Percentiles rank a stretch among this genome's conserved stretches.
Evolutionary conservation across 2,888 invertebrate genomes (phyloP).

Genomic region (Oxystoma pomonae): DNA sequence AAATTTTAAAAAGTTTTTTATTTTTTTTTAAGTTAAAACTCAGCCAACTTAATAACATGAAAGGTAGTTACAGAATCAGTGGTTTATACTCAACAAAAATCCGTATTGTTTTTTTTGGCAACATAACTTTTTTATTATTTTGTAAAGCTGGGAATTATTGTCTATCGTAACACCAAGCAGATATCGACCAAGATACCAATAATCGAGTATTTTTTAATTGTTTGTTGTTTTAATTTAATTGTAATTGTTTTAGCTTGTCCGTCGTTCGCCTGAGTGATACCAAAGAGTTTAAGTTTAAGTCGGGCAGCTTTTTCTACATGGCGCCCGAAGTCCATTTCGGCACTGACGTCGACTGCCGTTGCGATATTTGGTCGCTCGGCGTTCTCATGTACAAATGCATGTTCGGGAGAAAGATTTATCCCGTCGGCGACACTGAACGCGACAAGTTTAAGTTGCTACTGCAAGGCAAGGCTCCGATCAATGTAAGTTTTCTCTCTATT

Average conservation of each 20-base stretch:
- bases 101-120: too few species aligned
- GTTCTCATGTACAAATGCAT: slow-evolving; percentile 27
- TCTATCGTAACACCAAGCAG: too few species aligned
- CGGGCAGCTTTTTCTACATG: slow-evolving; percentile 27
- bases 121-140: too few species aligned
- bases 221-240: neutral
- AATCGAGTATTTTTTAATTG: too few species aligned
- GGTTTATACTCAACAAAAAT: too few species aligned
- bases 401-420: slow-evolving; percentile 15
- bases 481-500: slow-evolving; percentile 8
- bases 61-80: too few species aligned
- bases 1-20: too few species aligned
- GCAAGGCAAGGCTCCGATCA: neutral
- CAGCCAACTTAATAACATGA: too few species aligned
- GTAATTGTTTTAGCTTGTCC: slow-evolving; percentile 20
- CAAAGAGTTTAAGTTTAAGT: slow-evolving; percentile 1
- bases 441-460: neutral
- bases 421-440: neutral
- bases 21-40: too few species aligned
- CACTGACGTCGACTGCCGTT: slow-evolving; percentile 20
- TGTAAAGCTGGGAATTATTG: too few species aligned
- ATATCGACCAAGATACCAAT: too few species aligned
- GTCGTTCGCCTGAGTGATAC: slow-evolving; percentile 15
- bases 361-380: slow-evolving; percentile 28
- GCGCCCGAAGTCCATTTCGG: slow-evolving; percentile 28